These are phyloP conservation scores for Diplogasteroides magnus DNA, from an alignment of 1,140 invertebrate genomes.

Conservation along the genomic window DNA sequence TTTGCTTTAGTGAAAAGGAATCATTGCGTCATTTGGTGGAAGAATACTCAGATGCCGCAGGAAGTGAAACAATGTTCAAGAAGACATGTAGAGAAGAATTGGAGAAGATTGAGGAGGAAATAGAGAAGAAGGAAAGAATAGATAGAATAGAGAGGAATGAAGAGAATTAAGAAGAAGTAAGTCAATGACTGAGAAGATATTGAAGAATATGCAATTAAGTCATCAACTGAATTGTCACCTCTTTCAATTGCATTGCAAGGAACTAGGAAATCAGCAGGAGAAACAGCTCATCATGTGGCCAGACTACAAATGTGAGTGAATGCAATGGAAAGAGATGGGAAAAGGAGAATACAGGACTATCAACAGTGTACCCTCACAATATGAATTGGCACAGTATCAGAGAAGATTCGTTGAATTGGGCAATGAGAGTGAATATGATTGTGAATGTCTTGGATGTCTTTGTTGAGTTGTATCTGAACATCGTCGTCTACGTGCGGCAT, in stretches of 20 bases:
- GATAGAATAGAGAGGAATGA: neutral
- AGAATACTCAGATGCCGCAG: neutral
- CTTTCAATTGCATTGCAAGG: neutral
- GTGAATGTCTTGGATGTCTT: neutral
- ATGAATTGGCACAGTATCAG: conserved; percentile 89
- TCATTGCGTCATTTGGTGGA: neutral
- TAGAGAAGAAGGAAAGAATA: conserved; percentile 50
- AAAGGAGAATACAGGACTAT: conserved; percentile 65
- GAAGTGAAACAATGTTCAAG: conserved; percentile 3
- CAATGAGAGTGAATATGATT: conserved; percentile 72
- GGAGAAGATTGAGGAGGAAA: conserved; percentile 56
- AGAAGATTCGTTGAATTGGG: conserved; percentile 88
- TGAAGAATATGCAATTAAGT: no score
- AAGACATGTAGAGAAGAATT: conserved; percentile 51
- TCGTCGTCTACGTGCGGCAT: neutral
- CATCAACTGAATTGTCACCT: neutral
- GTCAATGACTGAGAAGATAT: no score
- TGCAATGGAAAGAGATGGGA: neutral
- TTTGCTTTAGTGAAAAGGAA: neutral
- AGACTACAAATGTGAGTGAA: neutral
- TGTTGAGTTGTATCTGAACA: neutral
- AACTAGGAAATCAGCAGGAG: no score
- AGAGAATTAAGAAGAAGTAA: neutral
- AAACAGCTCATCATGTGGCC: no score
- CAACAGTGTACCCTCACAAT: conserved; percentile 82